Conservation (phyloP, 2,797 vertebrate genomes). For the Silurus lanzhouensis region DNA sequence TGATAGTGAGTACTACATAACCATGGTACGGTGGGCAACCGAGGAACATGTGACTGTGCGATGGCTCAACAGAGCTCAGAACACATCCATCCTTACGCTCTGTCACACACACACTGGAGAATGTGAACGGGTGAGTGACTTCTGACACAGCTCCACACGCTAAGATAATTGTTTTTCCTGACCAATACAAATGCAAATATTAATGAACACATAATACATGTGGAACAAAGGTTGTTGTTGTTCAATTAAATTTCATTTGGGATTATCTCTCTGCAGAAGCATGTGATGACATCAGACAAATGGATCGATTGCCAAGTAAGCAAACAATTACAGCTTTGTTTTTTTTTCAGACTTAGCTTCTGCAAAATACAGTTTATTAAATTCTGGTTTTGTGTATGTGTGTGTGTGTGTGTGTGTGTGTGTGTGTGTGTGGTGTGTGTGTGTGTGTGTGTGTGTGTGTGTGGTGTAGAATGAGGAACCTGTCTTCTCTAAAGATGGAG, state of each 20-base stretch:
- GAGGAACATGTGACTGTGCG: slow-evolving; percentile 65
- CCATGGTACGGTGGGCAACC: slow-evolving; percentile 73
- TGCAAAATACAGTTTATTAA: not conserved
- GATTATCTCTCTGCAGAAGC: slow-evolving; percentile 63
- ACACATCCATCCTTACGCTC: slow-evolving; percentile 69
- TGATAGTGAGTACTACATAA: slow-evolving; percentile 71
- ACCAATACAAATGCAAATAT: not conserved
- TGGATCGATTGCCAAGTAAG: slow-evolving; percentile 74
- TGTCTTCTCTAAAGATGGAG: slow-evolving; percentile 68
- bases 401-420: too few species aligned
- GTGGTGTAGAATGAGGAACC: slow-evolving; percentile 70
- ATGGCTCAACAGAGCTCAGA: slow-evolving; percentile 76
- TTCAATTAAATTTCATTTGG: not conserved
- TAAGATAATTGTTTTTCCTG: not conserved
- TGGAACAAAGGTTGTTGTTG: not conserved
- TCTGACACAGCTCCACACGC: not conserved
- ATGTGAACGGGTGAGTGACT: slow-evolving; percentile 65
- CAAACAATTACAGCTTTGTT: not conserved
- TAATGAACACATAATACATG: not conserved
- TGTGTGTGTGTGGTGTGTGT: too few species aligned
- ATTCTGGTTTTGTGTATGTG: not conserved
- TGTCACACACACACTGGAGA: slow-evolving; percentile 59
- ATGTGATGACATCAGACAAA: slow-evolving; percentile 71
- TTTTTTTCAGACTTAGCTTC: not conserved
- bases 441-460: too few species aligned